A percentile compares a stretch with the other conserved stretches of the same genome.
These are phyloP conservation scores for Ceyx melanurus DNA, from an alignment of 2,113 vertebrate species.

Conservation along the genomic window DNA sequence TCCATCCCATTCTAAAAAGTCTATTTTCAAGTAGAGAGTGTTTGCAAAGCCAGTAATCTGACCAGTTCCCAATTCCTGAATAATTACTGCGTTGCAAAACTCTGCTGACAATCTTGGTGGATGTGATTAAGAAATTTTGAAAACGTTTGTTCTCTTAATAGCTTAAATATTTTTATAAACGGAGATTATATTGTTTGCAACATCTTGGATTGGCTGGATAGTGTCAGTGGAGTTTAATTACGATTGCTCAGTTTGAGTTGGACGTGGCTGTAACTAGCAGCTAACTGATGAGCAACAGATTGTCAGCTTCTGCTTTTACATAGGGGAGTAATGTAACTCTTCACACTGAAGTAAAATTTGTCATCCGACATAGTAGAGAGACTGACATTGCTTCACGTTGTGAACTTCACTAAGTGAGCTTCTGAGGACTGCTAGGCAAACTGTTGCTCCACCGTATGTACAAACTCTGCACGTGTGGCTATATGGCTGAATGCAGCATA, in stretches of 20 bases:
- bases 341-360: not conserved
- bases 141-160: not conserved
- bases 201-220: not conserved
- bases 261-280: not conserved
- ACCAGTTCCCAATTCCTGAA: not conserved
- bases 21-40: not conserved
- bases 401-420: not conserved
- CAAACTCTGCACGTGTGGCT: rapidly evolving
- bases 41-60: not conserved
- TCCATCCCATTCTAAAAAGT: not conserved
- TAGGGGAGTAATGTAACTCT: not conserved
- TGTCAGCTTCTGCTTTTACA: not conserved
- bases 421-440: not conserved
- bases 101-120: not conserved
- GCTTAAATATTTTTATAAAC: slow-evolving; percentile 8
- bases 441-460: not conserved
- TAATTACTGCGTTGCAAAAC: not conserved
- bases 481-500: not conserved
- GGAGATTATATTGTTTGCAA: not conserved
- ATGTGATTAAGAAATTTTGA: not conserved
- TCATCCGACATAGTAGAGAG: not conserved
- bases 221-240: not conserved
- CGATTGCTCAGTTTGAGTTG: not conserved
- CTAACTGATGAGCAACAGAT: not conserved
- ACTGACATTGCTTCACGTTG: not conserved